These are phyloP conservation scores for Trachelus tabidus DNA, from an alignment of 2,888 invertebrate genomes.

Conservation along the genomic window DNA sequence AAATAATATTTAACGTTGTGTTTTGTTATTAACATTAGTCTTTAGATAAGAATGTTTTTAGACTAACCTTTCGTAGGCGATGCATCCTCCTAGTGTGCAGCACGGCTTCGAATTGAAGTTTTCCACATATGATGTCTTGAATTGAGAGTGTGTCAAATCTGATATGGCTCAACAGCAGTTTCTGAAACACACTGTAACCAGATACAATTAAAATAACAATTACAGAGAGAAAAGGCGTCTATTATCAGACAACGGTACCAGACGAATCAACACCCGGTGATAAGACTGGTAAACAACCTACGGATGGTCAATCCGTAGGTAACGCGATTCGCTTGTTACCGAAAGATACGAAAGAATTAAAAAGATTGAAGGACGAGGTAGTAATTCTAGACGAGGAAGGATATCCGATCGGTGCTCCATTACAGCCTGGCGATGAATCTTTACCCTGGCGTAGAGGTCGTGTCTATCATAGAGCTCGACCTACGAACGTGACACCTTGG, in stretches of 20 bases:
- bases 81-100: constrained; percentile 12
- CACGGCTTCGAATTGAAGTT: constrained; percentile 6
- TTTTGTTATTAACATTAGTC: too few relatives aligned
- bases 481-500: constrained; percentile 49
- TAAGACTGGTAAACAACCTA: constrained; percentile 44
- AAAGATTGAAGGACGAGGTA: constrained; percentile 32
- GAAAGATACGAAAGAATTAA: constrained; percentile 38
- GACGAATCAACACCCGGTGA: constrained; percentile 63
- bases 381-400: constrained; percentile 63
- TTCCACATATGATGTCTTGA: background rate
- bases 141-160: background rate
- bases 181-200: constrained; percentile 7
- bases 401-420: constrained; percentile 63
- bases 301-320: constrained; percentile 41
- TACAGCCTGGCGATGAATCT: constrained; percentile 67
- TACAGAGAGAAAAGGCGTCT: constrained; percentile 69
- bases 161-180: background rate
- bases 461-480: constrained; percentile 46
- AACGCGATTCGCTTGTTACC: constrained; percentile 35
- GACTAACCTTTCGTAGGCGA: constrained; percentile 5
- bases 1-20: constrained; percentile 4
- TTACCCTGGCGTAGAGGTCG: constrained; percentile 68
- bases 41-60: too few relatives aligned
- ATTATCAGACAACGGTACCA: constrained; percentile 64
- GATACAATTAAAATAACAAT: constrained; percentile 29